Conservation (phyloP, 2,888 invertebrate genomes). For the Luperina testacea region DNA sequence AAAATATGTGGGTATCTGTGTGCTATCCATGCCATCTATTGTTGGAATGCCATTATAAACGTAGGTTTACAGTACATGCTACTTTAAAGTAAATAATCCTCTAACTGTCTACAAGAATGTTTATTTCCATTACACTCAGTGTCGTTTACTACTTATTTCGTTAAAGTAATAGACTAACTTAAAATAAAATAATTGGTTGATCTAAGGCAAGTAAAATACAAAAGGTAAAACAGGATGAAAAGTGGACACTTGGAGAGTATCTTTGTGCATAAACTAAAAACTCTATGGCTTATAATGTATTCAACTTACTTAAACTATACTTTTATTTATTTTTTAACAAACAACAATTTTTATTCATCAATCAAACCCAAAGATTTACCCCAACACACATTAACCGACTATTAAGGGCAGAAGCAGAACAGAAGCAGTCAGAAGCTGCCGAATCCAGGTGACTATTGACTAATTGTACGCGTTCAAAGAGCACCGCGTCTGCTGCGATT, state of each 20-base stretch:
- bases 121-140: slow-evolving; percentile 2
- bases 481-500: slow-evolving; percentile 50
- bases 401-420: slow-evolving; percentile 24
- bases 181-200: not conserved
- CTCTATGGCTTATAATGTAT: not conserved
- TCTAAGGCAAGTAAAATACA: not conserved
- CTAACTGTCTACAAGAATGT: slow-evolving; percentile 1
- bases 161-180: not conserved
- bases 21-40: slow-evolving; percentile 43
- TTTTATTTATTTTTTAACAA: not conserved
- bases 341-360: not conserved
- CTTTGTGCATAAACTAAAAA: not conserved
- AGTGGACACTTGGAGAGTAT: not conserved
- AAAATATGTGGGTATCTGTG: slow-evolving; percentile 69
- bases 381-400: slow-evolving; percentile 16
- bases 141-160: not conserved
- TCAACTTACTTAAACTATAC: not conserved
- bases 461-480: slow-evolving; percentile 57
- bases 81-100: slow-evolving; percentile 28
- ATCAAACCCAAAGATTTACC: slow-evolving; percentile 15
- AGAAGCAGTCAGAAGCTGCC: slow-evolving; percentile 46
- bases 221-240: not conserved
- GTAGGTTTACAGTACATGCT: slow-evolving; percentile 25
- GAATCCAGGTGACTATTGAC: slow-evolving; percentile 51
- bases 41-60: slow-evolving; percentile 44